phyloP scores from a whole-genome alignment of 2,888 invertebrate genomes.

The Acanthosepion pharaonis region DNA sequence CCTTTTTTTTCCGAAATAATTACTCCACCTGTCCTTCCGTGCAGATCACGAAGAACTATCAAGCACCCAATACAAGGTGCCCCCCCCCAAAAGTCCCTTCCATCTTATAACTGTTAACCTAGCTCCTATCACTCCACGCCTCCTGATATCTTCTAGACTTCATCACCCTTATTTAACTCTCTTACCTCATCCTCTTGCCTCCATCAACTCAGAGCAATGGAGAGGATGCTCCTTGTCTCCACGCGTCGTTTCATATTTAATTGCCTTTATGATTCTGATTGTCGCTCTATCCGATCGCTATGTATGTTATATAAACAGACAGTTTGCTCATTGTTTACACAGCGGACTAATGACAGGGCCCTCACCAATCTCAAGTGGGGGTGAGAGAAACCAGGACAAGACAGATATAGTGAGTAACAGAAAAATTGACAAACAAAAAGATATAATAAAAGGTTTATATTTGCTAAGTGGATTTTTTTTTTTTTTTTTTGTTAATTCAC shows the following conservation, averaged over 20 bases:
- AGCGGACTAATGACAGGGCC: not conserved
- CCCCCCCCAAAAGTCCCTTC: not conserved
- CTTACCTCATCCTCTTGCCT: not conserved
- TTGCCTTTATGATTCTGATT: not conserved
- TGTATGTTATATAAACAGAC: slow-evolving; percentile 40
- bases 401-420: not conserved
- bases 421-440: not conserved
- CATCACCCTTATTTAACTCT: not conserved
- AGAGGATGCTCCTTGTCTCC: slow-evolving; percentile 24
- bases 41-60: not conserved
- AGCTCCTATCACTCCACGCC: not conserved
- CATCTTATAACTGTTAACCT: too few relatives aligned
- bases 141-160: not conserved
- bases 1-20: not conserved
- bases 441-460: too few relatives aligned
- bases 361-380: not conserved
- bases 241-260: slow-evolving; percentile 46
- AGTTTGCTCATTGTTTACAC: not conserved
- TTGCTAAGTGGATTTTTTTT: too few relatives aligned
- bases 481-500: too few relatives aligned
- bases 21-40: not conserved
- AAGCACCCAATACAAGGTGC: too few relatives aligned
- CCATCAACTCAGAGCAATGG: not conserved
- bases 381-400: not conserved
- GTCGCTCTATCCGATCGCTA: slow-evolving; percentile 24